Conservation (phyloP, 1,140 invertebrate genomes). For the Diachasmimorpha longicaudata region DNA sequence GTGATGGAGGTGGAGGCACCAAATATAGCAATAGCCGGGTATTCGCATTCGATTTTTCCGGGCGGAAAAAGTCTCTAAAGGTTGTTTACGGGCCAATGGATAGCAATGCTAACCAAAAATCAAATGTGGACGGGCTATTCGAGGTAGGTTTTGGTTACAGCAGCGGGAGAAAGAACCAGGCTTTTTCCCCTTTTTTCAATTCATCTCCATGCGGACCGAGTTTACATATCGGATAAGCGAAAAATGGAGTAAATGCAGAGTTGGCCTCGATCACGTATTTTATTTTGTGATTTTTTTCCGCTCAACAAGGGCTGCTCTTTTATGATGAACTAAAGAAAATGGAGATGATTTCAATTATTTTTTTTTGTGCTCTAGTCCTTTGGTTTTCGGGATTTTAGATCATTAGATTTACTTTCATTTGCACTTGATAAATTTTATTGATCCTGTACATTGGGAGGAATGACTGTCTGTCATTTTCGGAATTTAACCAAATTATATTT, state of each 20-base stretch:
- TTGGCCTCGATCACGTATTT: constrained; percentile 3
- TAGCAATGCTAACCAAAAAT: constrained; percentile 58
- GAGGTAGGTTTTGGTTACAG: constrained; percentile 21
- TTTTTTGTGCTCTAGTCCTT: neutral
- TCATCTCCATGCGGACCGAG: neutral
- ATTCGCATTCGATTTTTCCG: constrained; percentile 46
- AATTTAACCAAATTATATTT: neutral
- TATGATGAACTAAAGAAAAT: neutral
- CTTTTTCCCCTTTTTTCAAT: constrained; percentile 11
- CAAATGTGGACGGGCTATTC: constrained; percentile 44
- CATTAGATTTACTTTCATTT: neutral
- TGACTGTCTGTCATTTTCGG: neutral
- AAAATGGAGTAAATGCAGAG: neutral
- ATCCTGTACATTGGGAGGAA: neutral
- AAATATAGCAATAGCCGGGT: neutral
- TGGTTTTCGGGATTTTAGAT: neutral
- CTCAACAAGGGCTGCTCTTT: neutral
- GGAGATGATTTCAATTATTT: neutral
- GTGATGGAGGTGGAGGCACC: neutral
- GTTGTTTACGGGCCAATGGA: constrained; percentile 47
- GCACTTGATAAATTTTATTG: neutral
- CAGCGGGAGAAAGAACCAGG: neutral
- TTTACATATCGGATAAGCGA: constrained; percentile 19
- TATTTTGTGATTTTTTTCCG: constrained; percentile 5
- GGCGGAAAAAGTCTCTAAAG: constrained; percentile 58